Evolutionary conservation across 2,797 vertebrate genomes (phyloP).

Genomic region (Lithobates sylvaticus): DNA sequence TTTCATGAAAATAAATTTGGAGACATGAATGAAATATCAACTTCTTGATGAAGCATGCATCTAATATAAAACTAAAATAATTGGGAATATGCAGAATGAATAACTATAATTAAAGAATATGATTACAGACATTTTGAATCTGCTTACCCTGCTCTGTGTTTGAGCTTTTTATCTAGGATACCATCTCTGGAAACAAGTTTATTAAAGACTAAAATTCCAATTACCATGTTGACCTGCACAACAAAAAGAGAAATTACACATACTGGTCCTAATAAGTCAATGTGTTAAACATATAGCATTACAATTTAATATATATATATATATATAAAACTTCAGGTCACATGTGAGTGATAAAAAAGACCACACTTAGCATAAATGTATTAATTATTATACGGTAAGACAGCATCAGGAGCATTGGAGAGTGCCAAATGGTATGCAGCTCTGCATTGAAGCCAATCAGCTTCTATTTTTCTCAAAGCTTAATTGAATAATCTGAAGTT

Average conservation of each 20-base stretch:
- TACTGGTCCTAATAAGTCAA: background rate
- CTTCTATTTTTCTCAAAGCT: too few relatives aligned
- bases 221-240: constrained; percentile 99
- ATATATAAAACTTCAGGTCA: background rate
- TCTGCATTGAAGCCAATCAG: too few relatives aligned
- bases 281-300: background rate
- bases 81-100: constrained; percentile 62
- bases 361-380: too few relatives aligned
- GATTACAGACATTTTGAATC: constrained; percentile 65
- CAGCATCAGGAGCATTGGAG: too few relatives aligned
- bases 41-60: constrained; percentile 57
- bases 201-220: constrained; percentile 99
- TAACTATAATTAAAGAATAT: constrained; percentile 60
- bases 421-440: too few relatives aligned
- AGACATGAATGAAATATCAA: constrained; percentile 66
- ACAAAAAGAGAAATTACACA: constrained; percentile 67
- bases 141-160: constrained; percentile 98
- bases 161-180: constrained; percentile 99
- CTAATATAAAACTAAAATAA: constrained; percentile 60
- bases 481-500: too few relatives aligned
- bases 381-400: too few relatives aligned
- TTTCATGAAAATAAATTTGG: constrained; percentile 19
- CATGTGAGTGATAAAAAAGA: background rate
- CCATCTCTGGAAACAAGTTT: constrained; percentile 99
- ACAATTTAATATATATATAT: background rate